Conservation (phyloP, 35 echinoderm and acorn worm genomes). For the Amphiura filiformis region DNA sequence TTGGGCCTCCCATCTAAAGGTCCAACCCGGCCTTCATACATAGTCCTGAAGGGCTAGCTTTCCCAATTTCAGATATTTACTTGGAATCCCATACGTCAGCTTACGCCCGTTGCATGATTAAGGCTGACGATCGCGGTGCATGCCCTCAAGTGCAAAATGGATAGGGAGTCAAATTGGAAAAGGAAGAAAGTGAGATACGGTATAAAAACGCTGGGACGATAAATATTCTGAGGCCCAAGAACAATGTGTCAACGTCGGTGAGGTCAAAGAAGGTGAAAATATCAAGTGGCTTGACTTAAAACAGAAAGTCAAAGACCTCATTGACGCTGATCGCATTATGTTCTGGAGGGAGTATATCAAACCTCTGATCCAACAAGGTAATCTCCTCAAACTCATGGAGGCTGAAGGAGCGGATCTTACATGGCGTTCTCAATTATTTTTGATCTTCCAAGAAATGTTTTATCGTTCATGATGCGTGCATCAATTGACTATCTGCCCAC, state of each 20-base stretch:
- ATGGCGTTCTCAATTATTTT: slow-evolving; percentile 31
- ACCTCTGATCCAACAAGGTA: not conserved
- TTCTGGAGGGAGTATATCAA: not conserved
- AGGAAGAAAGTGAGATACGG: not conserved
- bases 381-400: not conserved
- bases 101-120: not conserved
- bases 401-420: slow-evolving; percentile 3
- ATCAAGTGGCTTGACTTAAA: not conserved
- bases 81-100: slow-evolving; percentile 19
- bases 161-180: not conserved
- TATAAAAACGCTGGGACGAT: not conserved
- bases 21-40: not conserved
- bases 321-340: not conserved
- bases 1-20: slow-evolving; percentile 3
- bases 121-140: slow-evolving; percentile 9
- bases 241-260: not conserved
- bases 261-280: not conserved
- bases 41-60: not conserved
- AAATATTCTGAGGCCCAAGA: too few species aligned
- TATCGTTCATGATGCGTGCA: slow-evolving; percentile 11
- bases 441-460: slow-evolving; percentile 11
- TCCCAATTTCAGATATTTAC: slow-evolving; percentile 25
- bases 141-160: not conserved
- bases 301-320: not conserved
- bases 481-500: slow-evolving; percentile 24